A percentile compares a stretch with the other conserved stretches of the same genome.
Conservation (phyloP, 2,797 vertebrate genomes). For the Phataginus tetradactyla region DNA sequence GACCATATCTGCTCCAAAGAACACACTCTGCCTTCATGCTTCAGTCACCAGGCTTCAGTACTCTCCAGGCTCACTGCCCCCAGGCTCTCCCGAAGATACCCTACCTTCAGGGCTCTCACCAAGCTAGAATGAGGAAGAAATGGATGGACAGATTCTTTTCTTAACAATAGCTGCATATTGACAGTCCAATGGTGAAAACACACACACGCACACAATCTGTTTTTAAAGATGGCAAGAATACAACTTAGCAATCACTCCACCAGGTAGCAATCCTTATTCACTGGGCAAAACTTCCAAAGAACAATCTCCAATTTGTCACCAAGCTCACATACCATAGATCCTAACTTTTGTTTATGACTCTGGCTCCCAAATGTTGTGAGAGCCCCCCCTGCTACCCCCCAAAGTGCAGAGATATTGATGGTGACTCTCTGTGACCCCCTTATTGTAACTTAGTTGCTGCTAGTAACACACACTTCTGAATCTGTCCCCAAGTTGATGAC, state of each 20-base stretch:
- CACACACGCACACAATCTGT: neutral
- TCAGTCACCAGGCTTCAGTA: neutral
- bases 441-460: neutral
- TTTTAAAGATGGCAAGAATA: constrained; percentile 25
- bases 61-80: neutral
- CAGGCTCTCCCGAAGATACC: neutral
- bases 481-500: neutral
- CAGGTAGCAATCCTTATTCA: neutral
- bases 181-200: neutral
- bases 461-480: neutral
- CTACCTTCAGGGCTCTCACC: neutral
- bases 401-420: neutral
- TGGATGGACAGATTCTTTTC: neutral
- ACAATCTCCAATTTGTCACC: neutral
- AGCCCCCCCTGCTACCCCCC: neutral
- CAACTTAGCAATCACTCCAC: neutral
- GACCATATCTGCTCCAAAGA: neutral
- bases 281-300: neutral
- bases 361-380: neutral
- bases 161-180: neutral
- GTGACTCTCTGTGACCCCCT: neutral
- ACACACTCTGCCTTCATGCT: neutral
- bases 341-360: neutral
- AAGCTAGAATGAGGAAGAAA: neutral
- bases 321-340: neutral